Percentiles rank a stretch among this genome's conserved stretches.
Conservation (phyloP, 2,888 invertebrate species). For the Germaria angustata region DNA sequence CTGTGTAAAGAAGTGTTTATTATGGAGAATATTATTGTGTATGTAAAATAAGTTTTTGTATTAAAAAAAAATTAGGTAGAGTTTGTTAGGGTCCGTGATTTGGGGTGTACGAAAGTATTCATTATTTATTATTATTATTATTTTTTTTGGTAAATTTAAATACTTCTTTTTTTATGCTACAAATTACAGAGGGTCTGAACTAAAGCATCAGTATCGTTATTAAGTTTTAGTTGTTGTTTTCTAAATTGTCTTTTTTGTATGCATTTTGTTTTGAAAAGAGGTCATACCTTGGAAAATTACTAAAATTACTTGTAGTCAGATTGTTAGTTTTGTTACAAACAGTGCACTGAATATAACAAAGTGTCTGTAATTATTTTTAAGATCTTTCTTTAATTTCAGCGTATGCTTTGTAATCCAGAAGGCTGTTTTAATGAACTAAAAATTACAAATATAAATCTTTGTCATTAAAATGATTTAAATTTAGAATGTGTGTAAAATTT, state of each 20-base stretch:
- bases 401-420: not conserved
- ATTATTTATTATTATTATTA: no score
- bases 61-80: conserved; percentile 6
- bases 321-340: conserved; percentile 50
- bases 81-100: conserved; percentile 32
- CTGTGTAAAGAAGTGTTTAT: not conserved
- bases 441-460: not conserved
- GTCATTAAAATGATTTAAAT: conserved; percentile 24
- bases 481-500: no score
- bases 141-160: conserved; percentile 25
- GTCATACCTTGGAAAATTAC: conserved; percentile 42
- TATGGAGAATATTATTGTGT: not conserved
- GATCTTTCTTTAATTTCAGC: not conserved
- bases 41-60: no score
- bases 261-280: conserved; percentile 6
- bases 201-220: conserved; percentile 40
- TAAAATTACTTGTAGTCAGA: conserved; percentile 34
- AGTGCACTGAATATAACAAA: conserved; percentile 48
- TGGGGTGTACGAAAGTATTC: not conserved
- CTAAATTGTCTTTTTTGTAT: not conserved
- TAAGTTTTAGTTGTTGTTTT: conserved; percentile 22
- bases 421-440: conserved; percentile 47
- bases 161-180: not conserved
- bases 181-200: conserved; percentile 24
- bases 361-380: conserved; percentile 53